Base-by-base conservation (phyloP, 2,888 invertebrate genomes). In the Cynaeus angustus region DNA sequence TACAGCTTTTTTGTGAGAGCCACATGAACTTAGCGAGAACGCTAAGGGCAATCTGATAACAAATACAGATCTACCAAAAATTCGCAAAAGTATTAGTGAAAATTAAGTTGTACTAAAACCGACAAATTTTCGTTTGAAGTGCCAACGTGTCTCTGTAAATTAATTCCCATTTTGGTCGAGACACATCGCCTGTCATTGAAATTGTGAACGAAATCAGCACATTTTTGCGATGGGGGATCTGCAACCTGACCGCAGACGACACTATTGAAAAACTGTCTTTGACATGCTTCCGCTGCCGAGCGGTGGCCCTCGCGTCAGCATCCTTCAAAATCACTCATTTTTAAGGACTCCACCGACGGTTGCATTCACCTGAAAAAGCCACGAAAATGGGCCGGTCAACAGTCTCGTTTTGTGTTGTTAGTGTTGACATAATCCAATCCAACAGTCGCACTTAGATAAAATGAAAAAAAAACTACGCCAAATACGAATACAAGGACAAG, bases 121-220 rank as follows among this genome's bases (percentile, higher is more conserved):
- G 69, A 71, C 74, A 77, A 77, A 77, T 77, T 73, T 74, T 76
- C 74, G 75, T 75, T 72, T 64, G 71, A 75, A 71, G 72, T 68
- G 59, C 66, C 71, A 75, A 76, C 76, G 76, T 75, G 76, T 75
- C 73, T 46, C 46, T 67, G 77, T 80, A 78, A 80, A 80, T 80
- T 78, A 78, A 79, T 79, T 81, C 76, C 68, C 69, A 74, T 77
- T 77, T 79, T 79, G 79, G 80, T 79, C 78, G 76, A 75, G 75
- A 77, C 77, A 79, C 78, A 80, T 81, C 76, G 77, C 76, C 76
- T 79, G 80, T 79, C 80, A 79, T 55, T 66, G 62, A 70, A 78
- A 79, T 75, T 78, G 76, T 74, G 77, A 80, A 80, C 80, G 74
- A 78, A 80, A 79, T 81, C 82, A 81, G 82, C 81, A 76, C 74